These are phyloP conservation scores for Sarcophaga bullata DNA, from an alignment of 1,140 invertebrate genomes.

Conservation along the genomic window DNA sequence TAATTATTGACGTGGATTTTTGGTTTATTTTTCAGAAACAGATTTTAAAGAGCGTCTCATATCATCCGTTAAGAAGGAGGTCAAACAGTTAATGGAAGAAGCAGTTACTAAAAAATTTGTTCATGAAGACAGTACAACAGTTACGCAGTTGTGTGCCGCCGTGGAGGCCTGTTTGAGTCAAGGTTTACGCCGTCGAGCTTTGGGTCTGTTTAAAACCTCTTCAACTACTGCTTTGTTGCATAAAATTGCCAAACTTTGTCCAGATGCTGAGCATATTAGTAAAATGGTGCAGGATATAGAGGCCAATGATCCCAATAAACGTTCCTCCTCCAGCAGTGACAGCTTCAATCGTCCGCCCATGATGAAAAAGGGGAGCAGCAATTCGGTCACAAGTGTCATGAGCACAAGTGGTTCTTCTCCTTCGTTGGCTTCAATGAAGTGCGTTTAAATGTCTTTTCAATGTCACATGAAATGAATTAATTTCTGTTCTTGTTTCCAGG, in stretches of 20 bases:
- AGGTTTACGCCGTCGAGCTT: constrained; percentile 79
- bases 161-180: constrained; percentile 91
- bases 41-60: constrained; percentile 81
- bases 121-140: constrained; percentile 89
- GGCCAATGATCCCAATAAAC: constrained; percentile 72
- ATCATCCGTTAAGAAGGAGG: constrained; percentile 84
- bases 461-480: neutral
- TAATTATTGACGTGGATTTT: neutral
- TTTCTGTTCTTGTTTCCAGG: constrained; percentile 51
- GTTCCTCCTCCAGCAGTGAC: constrained; percentile 82
- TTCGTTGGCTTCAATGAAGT: constrained; percentile 59
- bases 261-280: constrained; percentile 79
- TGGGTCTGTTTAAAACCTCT: constrained; percentile 86
- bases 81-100: constrained; percentile 94
- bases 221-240: constrained; percentile 90
- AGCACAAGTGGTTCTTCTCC: constrained; percentile 58
- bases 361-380: constrained; percentile 71
- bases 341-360: constrained; percentile 75
- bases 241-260: constrained; percentile 83
- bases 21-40: constrained; percentile 49
- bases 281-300: constrained; percentile 78
- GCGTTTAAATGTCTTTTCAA: constrained; percentile 42
- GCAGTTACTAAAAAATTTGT: constrained; percentile 92
- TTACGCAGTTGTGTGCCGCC: constrained; percentile 84
- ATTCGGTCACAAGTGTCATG: constrained; percentile 64